These are phyloP conservation scores for Selenia dentaria DNA, from an alignment of 2,888 invertebrate species.

Conservation along the genomic window DNA sequence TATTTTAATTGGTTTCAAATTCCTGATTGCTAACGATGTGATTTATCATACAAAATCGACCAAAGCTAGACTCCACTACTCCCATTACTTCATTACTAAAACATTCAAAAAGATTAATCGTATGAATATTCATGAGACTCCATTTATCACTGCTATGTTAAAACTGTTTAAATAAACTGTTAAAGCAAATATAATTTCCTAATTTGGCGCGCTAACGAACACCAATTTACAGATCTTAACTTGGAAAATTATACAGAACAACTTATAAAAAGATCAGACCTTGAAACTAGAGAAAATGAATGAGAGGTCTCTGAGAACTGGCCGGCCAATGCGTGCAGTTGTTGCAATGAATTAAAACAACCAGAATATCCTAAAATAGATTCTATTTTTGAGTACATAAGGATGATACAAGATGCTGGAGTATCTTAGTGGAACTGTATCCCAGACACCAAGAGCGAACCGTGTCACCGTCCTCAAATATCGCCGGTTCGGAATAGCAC, in stretches of 20 bases:
- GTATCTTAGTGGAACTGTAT: slow-evolving; percentile 39
- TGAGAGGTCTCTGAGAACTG: slow-evolving; percentile 54
- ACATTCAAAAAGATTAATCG: not conserved
- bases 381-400: slow-evolving; percentile 1
- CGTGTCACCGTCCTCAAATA: slow-evolving; percentile 64
- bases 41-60: too few relatives aligned
- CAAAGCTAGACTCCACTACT: not conserved
- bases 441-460: slow-evolving; percentile 56
- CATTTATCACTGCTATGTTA: slow-evolving; percentile 14
- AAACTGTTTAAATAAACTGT: not conserved
- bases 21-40: too few relatives aligned
- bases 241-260: slow-evolving; percentile 48
- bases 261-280: slow-evolving; percentile 47
- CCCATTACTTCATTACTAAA: not conserved
- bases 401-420: slow-evolving; percentile 19
- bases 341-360: slow-evolving; percentile 36
- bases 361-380: slow-evolving; percentile 12
- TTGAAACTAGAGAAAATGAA: slow-evolving; percentile 64
- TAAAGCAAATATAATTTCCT: slow-evolving; percentile 12
- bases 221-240: slow-evolving; percentile 50
- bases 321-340: slow-evolving; percentile 51
- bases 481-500: slow-evolving; percentile 47
- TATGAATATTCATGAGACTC: slow-evolving; percentile 17
- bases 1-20: too few relatives aligned
- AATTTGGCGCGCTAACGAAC: slow-evolving; percentile 30